Evolutionary conservation across 2,797 vertebrate genomes (phyloP).

Genomic region (Microctenopoma lineatum): DNA sequence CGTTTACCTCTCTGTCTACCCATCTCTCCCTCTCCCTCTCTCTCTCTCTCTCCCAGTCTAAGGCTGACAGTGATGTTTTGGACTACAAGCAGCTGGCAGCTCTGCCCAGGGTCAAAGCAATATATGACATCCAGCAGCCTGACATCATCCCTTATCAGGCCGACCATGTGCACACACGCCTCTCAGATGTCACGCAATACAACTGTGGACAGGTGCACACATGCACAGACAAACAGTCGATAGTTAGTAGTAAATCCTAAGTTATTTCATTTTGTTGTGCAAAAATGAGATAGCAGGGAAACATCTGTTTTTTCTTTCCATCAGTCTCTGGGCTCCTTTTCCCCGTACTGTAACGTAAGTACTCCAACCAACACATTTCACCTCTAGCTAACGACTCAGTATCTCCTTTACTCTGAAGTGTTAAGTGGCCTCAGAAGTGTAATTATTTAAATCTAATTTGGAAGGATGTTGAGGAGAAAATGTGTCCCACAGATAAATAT

Average conservation of each 20-base stretch:
- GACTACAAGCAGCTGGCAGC: slow-evolving; percentile 93
- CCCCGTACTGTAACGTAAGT: slow-evolving; percentile 92
- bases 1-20: background rate
- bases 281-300: background rate
- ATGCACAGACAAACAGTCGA: slow-evolving; percentile 18
- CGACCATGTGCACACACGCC: slow-evolving; percentile 88
- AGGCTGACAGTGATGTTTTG: slow-evolving; percentile 91
- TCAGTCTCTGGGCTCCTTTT: slow-evolving; percentile 91
- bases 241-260: background rate
- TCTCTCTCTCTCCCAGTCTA: slow-evolving; percentile 81
- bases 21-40: no score
- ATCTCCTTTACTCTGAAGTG: no score
- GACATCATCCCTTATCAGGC: slow-evolving; percentile 96
- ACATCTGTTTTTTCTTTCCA: slow-evolving; percentile 32
- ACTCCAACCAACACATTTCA: background rate
- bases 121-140: slow-evolving; percentile 91
- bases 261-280: background rate
- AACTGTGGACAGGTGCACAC: slow-evolving; percentile 92
- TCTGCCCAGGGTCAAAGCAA: slow-evolving; percentile 93
- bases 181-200: slow-evolving; percentile 90
- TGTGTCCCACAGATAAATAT: no score
- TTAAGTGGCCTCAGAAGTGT: no score
- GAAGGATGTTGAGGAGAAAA: background rate
- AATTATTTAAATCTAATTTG: no score
- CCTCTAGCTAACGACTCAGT: background rate